These are phyloP conservation scores for Penaeus chinensis DNA, from an alignment of 1,140 invertebrate species.

Conservation along the genomic window DNA sequence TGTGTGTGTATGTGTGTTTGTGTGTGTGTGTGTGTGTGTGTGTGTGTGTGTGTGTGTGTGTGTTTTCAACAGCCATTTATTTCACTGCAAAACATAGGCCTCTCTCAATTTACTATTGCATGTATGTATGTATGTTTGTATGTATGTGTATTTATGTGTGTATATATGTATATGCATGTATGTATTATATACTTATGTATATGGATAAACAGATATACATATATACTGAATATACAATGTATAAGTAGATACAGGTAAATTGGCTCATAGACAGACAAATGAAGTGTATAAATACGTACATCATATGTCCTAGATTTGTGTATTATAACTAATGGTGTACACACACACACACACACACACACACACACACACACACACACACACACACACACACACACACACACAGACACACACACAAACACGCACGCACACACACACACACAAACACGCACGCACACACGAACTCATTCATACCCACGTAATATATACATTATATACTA, in stretches of 20 bases:
- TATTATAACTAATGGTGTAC: background rate
- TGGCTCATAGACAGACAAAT: no score
- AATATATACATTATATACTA: background rate
- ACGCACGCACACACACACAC: background rate
- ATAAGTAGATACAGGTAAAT: background rate
- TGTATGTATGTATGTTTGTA: no score
- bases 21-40: no score
- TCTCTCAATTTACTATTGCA: no score
- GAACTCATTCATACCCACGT: background rate
- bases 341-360: background rate
- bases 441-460: background rate
- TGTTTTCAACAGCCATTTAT: no score
- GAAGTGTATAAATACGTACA: background rate
- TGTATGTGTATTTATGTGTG: no score
- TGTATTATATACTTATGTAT: constrained; percentile 14
- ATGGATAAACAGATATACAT: constrained; percentile 9
- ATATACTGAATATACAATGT: background rate
- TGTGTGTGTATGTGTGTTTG: no score
- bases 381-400: background rate
- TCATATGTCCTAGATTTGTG: background rate
- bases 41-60: no score
- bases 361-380: background rate
- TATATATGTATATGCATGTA: background rate
- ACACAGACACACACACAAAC: background rate
- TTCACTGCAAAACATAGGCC: no score